These are phyloP conservation scores for Conus ventricosus DNA, from an alignment of 1,140 invertebrate species.

Conservation along the genomic window DNA sequence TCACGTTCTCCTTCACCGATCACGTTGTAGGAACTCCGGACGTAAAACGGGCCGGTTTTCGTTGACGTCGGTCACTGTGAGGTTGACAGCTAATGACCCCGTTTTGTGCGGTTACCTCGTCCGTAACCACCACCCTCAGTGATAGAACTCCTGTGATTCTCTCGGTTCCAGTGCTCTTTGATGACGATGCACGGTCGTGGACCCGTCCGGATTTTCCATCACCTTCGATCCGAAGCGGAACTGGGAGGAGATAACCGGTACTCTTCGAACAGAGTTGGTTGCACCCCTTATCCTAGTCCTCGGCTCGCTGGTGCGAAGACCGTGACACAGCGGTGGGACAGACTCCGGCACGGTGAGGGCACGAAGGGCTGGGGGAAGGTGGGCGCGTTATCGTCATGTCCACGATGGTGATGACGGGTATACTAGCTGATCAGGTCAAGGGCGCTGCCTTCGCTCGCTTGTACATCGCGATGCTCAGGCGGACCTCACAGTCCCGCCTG, in stretches of 20 bases:
- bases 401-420: constrained; percentile 46
- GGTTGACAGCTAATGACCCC: constrained; percentile 60
- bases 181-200: constrained; percentile 58
- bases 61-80: constrained; percentile 79
- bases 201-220: constrained; percentile 54
- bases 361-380: constrained; percentile 54
- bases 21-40: constrained; percentile 74
- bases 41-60: constrained; percentile 67
- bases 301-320: constrained; percentile 56
- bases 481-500: constrained; percentile 41
- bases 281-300: constrained; percentile 61
- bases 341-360: constrained; percentile 61
- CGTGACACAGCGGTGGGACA: constrained; percentile 45
- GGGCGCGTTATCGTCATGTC: constrained; percentile 70
- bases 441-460: constrained; percentile 18
- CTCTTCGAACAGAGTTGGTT: constrained; percentile 52
- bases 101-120: constrained; percentile 60
- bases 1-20: constrained; percentile 81
- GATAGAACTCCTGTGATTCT: constrained; percentile 57
- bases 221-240: constrained; percentile 52
- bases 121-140: constrained; percentile 59
- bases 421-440: constrained; percentile 42
- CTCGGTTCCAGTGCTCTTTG: constrained; percentile 57
- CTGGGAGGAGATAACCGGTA: constrained; percentile 51
- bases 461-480: constrained; percentile 47